Conservation (phyloP, 2,797 vertebrate genomes). For the Halcyon badia region DNA sequence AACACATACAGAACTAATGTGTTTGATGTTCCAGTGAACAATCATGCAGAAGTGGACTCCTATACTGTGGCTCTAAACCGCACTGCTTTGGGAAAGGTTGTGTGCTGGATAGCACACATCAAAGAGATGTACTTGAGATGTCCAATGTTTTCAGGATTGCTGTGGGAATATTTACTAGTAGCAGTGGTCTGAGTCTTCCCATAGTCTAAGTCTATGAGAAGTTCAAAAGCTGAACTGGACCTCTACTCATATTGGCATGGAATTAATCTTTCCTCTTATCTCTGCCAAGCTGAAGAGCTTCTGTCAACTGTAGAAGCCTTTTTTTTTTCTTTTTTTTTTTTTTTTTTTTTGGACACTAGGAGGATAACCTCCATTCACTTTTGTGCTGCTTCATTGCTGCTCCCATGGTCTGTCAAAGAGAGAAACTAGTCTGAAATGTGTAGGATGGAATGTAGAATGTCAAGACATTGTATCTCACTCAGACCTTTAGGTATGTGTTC, state of each 20-base stretch:
- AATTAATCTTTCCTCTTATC: background rate
- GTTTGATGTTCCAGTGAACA: background rate
- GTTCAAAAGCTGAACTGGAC: background rate
- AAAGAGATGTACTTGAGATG: background rate
- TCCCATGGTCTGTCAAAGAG: background rate
- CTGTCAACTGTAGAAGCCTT: background rate
- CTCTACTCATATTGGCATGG: background rate
- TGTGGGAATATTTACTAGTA: background rate
- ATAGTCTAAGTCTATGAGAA: background rate
- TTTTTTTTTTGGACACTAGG: background rate
- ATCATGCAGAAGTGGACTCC: background rate
- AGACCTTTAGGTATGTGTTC: background rate
- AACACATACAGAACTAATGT: background rate
- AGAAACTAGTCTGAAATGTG: background rate
- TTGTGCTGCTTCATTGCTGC: background rate
- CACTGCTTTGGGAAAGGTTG: background rate
- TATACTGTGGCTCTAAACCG: background rate
- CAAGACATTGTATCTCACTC: rapidly evolving
- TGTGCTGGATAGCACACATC: background rate
- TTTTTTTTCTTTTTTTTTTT: background rate
- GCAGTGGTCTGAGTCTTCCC: background rate
- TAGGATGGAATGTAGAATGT: background rate
- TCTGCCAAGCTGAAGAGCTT: background rate
- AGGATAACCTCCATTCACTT: background rate
- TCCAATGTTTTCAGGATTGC: background rate